phyloP scores from a whole-genome alignment of 2,888 invertebrate species.

The Metopia argyrocephala region DNA sequence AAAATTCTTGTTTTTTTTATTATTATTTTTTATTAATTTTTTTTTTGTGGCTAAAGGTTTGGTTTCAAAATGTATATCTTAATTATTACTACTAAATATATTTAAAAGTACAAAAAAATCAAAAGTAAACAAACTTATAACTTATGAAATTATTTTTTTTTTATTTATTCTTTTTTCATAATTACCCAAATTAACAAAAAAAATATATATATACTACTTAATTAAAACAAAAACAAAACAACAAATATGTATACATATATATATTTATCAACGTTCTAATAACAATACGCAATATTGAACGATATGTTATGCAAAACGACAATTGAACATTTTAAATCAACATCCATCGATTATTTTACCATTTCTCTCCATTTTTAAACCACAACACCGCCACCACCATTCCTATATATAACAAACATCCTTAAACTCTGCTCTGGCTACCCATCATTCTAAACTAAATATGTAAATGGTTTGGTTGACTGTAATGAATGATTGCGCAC shows the following conservation, averaged over 20 bases:
- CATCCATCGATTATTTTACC: conserved; percentile 41
- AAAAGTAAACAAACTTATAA: conserved; percentile 12
- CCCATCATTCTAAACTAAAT: conserved; percentile 22
- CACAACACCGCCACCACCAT: conserved; percentile 35
- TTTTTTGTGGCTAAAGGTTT: conserved; percentile 27
- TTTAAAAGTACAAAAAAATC: background rate
- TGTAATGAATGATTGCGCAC: conserved; percentile 15
- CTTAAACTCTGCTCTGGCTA: conserved; percentile 28
- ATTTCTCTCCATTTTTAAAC: conserved; percentile 38
- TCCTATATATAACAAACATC: conserved; percentile 54
- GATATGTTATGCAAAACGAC: conserved; percentile 20
- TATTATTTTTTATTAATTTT: background rate
- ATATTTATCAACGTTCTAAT: too few species aligned
- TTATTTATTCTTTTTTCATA: conserved; percentile 56
- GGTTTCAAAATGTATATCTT: conserved; percentile 7
- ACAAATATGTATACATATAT: background rate
- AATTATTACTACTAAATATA: conserved; percentile 5
- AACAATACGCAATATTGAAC: too few species aligned
- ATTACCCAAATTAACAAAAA: conserved; percentile 52
- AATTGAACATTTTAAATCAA: conserved; percentile 36
- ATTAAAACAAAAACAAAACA: conserved; percentile 17
- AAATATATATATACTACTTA: conserved; percentile 6
- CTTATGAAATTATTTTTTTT: conserved; percentile 55
- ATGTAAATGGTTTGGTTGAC: conserved; percentile 33
- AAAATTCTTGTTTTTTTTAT: background rate